phyloP scores from a whole-genome alignment of 2,888 invertebrate genomes.

The Scaptomyza parva region DNA sequence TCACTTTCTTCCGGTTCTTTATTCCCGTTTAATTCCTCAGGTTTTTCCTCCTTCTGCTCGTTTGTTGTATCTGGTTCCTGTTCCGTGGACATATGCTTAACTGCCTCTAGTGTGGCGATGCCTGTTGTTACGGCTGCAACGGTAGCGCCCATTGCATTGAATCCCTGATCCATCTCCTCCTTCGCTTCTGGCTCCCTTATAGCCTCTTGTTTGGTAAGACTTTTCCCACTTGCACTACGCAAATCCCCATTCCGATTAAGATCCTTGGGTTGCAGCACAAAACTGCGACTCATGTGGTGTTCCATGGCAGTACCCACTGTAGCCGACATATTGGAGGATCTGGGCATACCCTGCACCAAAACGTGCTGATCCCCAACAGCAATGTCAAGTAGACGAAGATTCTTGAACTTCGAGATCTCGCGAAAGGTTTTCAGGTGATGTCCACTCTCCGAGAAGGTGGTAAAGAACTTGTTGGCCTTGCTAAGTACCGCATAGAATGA shows the following conservation, averaged over 20 bases:
- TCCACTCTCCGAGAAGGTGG: slow-evolving; percentile 84
- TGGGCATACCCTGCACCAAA: slow-evolving; percentile 83
- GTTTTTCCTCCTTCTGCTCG: neutral
- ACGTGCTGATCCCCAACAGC: slow-evolving; percentile 83
- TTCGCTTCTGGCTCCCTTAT: slow-evolving; percentile 46
- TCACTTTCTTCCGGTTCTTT: neutral
- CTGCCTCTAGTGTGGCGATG: slow-evolving; percentile 58
- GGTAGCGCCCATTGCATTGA: slow-evolving; percentile 34
- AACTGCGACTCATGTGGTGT: slow-evolving; percentile 71
- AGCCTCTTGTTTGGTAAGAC: slow-evolving; percentile 51
- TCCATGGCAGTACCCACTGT: slow-evolving; percentile 59
- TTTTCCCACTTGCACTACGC: slow-evolving; percentile 52
- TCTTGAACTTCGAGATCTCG: slow-evolving; percentile 84
- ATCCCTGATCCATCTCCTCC: slow-evolving; percentile 17
- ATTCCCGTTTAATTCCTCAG: slow-evolving; percentile 25
- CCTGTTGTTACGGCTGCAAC: slow-evolving; percentile 34
- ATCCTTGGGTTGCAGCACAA: slow-evolving; percentile 67
- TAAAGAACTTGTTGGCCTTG: slow-evolving; percentile 84
- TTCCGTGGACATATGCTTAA: slow-evolving; percentile 59
- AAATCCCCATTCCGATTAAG: slow-evolving; percentile 58
- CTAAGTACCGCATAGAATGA: slow-evolving; percentile 84
- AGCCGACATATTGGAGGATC: slow-evolving; percentile 74
- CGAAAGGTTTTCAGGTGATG: slow-evolving; percentile 84
- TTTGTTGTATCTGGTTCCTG: slow-evolving; percentile 3
- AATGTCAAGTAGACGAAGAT: slow-evolving; percentile 82